Evolutionary conservation across 1,140 invertebrate genomes (phyloP), one percentile per base, ranked within the genome.

Genomic region (Lordiphosa stackelbergi): DNA sequence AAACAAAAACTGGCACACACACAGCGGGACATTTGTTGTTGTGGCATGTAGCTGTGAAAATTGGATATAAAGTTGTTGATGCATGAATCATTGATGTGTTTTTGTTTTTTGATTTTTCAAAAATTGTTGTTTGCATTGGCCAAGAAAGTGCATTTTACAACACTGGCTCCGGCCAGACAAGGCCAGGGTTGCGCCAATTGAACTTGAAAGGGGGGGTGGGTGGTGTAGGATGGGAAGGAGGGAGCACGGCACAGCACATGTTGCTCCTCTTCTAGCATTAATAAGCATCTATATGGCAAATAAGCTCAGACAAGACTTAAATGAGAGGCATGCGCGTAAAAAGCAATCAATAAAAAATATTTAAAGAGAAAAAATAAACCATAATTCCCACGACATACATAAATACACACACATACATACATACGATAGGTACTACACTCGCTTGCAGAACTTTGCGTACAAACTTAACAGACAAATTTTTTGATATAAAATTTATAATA

Each of bases 101-200:
- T 40, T 38, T 13, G 37, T 48, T 41, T 13, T n/a, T n/a, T n/a
- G n/a, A 28, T 40, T 66, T 57, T 42, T 41, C 69, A 57, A 69
- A 78, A 69, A 60, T 61, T 45, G 65, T 60, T 69, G 74, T 60
- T 77, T 69, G 73, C 73, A 77, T 58, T 77, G 73, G 8, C 43
- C 36, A 10, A 8, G 9, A 11, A 22, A 54, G 66, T 43, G 53
- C 53, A 68, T 46, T 74, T 66, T 61, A 13, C 66, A 69, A 73
- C 73, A 75, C 48, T 63, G 35, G 1, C 28, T 1, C 0, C 11
- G 43, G 24, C 24, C 31, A 46, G 28, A 5, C 12, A 13, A 34
- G 37, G 57, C 35, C 38, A 48, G 43, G 47, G 60, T 46, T 48
- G 38, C 34, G 48, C 41, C 45, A 57, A 57, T 40, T 65, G 36